Evolutionary conservation across 2,113 vertebrate species (phyloP).

Genomic region (Nibea albiflora): DNA sequence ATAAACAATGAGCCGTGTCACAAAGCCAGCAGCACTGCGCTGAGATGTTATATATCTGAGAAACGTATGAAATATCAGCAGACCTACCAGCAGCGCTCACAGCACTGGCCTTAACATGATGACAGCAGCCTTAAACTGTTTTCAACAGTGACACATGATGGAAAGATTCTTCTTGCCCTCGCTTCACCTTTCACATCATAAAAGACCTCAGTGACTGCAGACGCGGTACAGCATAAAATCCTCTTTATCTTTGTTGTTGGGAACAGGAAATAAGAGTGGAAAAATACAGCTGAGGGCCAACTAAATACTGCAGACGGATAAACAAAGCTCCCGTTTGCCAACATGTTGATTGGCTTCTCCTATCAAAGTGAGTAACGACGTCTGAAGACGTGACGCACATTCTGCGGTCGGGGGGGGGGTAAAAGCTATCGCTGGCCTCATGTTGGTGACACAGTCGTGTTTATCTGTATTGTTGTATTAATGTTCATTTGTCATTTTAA

Average conservation of each 20-base stretch:
- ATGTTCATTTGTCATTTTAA: conserved; percentile 25
- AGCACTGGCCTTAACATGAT: background rate
- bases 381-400: conserved; percentile 51
- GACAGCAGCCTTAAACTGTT: background rate
- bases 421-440: conserved; percentile 3
- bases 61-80: background rate
- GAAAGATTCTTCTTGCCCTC: background rate
- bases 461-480: conserved; percentile 34
- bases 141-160: conserved; percentile 11
- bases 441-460: conserved; percentile 27
- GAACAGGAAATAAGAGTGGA: conserved; percentile 66
- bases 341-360: conserved; percentile 10
- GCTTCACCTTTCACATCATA: conserved; percentile 8
- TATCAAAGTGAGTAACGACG: conserved; percentile 10
- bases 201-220: conserved; percentile 11
- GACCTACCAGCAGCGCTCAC: background rate
- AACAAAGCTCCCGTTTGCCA: conserved; percentile 42
- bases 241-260: conserved; percentile 38
- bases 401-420: conserved; percentile 4
- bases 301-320: conserved; percentile 20
- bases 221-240: conserved; percentile 28
- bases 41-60: conserved; percentile 1
- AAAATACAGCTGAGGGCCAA: conserved; percentile 39
- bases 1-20: background rate
- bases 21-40: background rate